Base-by-base conservation (phyloP, 2,888 invertebrate genomes). In the Pseudanteris insignis region DNA sequence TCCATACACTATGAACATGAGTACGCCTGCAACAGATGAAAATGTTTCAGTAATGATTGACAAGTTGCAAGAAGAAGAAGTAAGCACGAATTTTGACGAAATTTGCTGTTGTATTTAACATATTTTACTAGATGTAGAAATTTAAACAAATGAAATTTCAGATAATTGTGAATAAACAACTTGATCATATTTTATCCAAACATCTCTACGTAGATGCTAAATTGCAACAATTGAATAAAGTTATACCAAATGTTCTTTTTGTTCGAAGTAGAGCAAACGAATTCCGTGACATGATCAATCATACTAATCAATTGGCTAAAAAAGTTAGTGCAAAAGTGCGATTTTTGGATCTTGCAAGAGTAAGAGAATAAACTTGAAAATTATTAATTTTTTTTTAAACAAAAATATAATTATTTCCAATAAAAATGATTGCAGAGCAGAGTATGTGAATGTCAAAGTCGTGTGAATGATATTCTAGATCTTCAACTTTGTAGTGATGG, bases 301-400 rank as follows among this genome's bases (percentile, higher is more conserved):
- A 89, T 73, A 96, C 97, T 0, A 94, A 96, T 3, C 85, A 86
- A 14, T 83, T 96, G 37, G 96, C 96, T 0, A 92, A 94, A 72
- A 93, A 92, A 77, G 97, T 99, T 46, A 96, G 95, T 75, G 91
- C 92, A 13, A 97, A 96, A 88, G 97, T 98, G 9, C 86, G 96
- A 6, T 91, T 94, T 54, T 81, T 99, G 30, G 98, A 99, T 82
- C 83, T 91, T 47, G 96, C 96, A 0, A 89, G 95, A 81, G 94
- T 94, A 83, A 81, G 83, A 8, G 26, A 26, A 26, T 21, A 21
- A n/a, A n/a, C n/a, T n/a, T n/a, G n/a, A n/a, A n/a, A n/a, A 5
- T 5, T 21, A 21, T 21, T 5, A 21, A 21, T 7, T 21, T 21
- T 21, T 13, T 25, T 37, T 29, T 29, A n/a, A 7, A 29, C 5